These are phyloP conservation scores for Caenorhabditis wallacei DNA, from an alignment of 2,888 invertebrate genomes.

Conservation along the genomic window DNA sequence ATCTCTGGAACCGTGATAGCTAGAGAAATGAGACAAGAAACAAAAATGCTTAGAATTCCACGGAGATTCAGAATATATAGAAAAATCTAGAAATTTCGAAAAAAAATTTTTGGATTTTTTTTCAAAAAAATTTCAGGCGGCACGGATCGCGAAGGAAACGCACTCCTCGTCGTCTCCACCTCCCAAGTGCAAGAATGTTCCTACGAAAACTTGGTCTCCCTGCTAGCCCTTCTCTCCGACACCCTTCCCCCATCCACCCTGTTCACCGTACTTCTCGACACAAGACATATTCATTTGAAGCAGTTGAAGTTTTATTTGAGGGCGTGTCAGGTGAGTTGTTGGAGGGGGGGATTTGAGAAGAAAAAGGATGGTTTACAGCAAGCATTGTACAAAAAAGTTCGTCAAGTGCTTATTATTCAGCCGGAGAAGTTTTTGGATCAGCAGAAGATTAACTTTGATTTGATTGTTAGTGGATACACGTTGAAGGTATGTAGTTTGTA, in stretches of 20 bases:
- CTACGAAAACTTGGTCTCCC: slow-evolving; percentile 73
- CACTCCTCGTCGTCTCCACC: slow-evolving; percentile 58
- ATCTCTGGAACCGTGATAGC: too few relatives aligned
- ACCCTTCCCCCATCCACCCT: slow-evolving; percentile 55
- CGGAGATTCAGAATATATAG: too few relatives aligned
- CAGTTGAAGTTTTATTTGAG: slow-evolving; percentile 76
- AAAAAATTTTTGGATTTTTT: too few relatives aligned
- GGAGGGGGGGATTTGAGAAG: not conserved
- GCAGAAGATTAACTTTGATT: slow-evolving; percentile 85
- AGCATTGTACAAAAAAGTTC: slow-evolving; percentile 77
- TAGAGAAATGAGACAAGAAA: too few relatives aligned
- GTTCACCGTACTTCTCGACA: slow-evolving; percentile 80
- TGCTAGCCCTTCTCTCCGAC: slow-evolving; percentile 67
- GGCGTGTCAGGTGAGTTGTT: slow-evolving; percentile 73
- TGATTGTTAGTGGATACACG: slow-evolving; percentile 78
- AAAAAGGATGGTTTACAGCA: slow-evolving; percentile 70
- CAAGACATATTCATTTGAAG: slow-evolving; percentile 72
- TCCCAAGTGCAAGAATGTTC: slow-evolving; percentile 59
- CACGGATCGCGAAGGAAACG: slow-evolving; percentile 60
- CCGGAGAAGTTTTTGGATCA: slow-evolving; percentile 90
- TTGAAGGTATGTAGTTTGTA: slow-evolving; percentile 74
- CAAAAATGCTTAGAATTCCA: too few relatives aligned
- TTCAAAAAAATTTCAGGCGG: slow-evolving; percentile 50
- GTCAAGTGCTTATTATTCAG: slow-evolving; percentile 86
- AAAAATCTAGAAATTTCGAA: not conserved